A percentile compares a stretch with the other conserved stretches of the same genome.
Conservation (phyloP, 1,140 invertebrate genomes). For the Pararge aegeria region DNA sequence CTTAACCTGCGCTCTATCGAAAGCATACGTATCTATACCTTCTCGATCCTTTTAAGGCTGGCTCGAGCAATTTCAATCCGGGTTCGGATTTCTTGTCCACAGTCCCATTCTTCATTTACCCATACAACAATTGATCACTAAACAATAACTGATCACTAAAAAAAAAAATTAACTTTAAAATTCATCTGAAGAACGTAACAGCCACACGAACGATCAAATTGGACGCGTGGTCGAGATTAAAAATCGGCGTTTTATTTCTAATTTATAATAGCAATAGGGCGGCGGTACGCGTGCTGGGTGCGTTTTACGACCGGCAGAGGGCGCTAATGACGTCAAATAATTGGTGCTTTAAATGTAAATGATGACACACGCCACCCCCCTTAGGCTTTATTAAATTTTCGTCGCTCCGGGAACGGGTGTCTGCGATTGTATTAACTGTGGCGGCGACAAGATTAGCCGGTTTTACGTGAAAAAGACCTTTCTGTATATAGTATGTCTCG, state of each 20-base stretch:
- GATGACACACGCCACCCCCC: conserved; percentile 64
- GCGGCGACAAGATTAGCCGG: conserved; percentile 10
- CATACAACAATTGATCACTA: no score
- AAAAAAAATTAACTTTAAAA: background rate
- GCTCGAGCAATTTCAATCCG: no score
- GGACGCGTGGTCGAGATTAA: conserved; percentile 40
- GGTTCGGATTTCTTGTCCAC: no score
- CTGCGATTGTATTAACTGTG: conserved; percentile 17
- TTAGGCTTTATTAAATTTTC: conserved; percentile 72
- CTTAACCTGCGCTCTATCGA: no score
- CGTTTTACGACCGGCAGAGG: conserved; percentile 70
- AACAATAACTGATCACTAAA: no score
- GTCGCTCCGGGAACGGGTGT: conserved; percentile 21
- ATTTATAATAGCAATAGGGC: conserved; percentile 64
- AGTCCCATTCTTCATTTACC: no score
- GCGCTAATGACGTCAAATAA: conserved; percentile 78
- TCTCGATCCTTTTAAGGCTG: no score
- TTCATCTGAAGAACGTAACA: background rate
- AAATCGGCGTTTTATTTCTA: conserved; percentile 67
- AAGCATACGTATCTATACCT: no score
- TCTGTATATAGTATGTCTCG: background rate
- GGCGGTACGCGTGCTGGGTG: conserved; percentile 61
- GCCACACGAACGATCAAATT: conserved; percentile 12
- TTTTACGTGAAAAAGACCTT: background rate
- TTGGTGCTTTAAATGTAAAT: conserved; percentile 78